These are phyloP conservation scores for Phoxinus dragarum DNA, from an alignment of 2,797 vertebrate species.

Conservation along the genomic window DNA sequence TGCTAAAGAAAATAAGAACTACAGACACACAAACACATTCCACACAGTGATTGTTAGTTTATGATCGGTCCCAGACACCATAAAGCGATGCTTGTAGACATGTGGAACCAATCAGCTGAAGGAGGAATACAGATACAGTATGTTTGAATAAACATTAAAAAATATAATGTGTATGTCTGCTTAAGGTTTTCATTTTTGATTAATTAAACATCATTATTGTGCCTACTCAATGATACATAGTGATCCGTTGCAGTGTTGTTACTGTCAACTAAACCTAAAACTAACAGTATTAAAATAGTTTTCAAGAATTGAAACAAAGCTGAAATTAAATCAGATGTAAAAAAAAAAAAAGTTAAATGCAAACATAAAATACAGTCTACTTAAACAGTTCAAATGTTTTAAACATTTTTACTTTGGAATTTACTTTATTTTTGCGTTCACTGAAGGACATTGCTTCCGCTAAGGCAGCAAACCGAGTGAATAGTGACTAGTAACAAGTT, in stretches of 20 bases:
- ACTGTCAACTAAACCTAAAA: background rate
- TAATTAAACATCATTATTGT: background rate
- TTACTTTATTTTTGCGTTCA: background rate
- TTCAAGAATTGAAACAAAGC: background rate
- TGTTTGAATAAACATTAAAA: background rate
- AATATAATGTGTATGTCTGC: background rate
- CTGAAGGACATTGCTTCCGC: background rate
- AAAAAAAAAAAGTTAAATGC: background rate
- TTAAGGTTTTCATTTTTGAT: background rate
- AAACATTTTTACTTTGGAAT: background rate
- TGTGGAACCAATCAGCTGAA: background rate
- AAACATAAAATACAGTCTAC: too few relatives aligned
- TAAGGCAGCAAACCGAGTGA: background rate
- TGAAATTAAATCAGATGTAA: background rate
- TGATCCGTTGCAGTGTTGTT: background rate
- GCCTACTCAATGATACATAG: background rate
- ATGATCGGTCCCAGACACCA: slow-evolving; percentile 18
- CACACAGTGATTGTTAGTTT: background rate
- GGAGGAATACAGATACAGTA: background rate
- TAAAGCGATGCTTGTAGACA: background rate
- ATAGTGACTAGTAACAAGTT: background rate
- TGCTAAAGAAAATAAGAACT: slow-evolving; percentile 26
- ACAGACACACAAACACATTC: slow-evolving; percentile 28
- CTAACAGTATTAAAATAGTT: background rate
- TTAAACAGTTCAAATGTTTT: background rate